These are phyloP conservation scores for Laspeyria flexula DNA, from an alignment of 2,888 invertebrate genomes.

Conservation along the genomic window DNA sequence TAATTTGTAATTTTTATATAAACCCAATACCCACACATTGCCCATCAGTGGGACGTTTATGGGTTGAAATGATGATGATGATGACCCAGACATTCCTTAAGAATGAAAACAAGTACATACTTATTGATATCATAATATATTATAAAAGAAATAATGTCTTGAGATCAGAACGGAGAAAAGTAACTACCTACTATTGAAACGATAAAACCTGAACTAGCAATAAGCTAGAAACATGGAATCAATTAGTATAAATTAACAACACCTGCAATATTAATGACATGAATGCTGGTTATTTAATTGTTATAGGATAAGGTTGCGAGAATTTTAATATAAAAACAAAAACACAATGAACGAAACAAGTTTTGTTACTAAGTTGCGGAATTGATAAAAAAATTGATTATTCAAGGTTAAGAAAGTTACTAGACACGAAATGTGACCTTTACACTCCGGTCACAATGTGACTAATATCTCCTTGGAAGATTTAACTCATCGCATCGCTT, in stretches of 20 bases:
- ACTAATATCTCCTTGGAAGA: slow-evolving; percentile 25
- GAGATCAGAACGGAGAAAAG: no score
- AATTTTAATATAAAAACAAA: slow-evolving; percentile 39
- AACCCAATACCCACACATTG: no score
- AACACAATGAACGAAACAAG: slow-evolving; percentile 44
- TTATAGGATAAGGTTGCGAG: slow-evolving; percentile 37
- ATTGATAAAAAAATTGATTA: slow-evolving; percentile 45
- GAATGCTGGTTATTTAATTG: slow-evolving; percentile 52
- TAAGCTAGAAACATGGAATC: slow-evolving; percentile 44
- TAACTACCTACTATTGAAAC: slow-evolving; percentile 9
- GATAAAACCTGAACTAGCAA: slow-evolving; percentile 36
- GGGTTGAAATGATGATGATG: no score
- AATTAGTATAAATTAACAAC: slow-evolving; percentile 68
- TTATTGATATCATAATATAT: no score
- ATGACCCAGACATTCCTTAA: no score
- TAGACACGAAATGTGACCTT: slow-evolving; percentile 36
- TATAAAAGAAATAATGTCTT: no score
- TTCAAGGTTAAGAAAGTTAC: slow-evolving; percentile 65
- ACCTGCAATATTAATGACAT: slow-evolving; percentile 63
- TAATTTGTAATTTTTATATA: no score
- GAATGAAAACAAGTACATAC: no score
- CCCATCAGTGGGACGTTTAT: no score
- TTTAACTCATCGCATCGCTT: slow-evolving; percentile 4
- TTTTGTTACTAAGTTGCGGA: slow-evolving; percentile 50
- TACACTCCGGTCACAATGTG: slow-evolving; percentile 23